Evolutionary conservation across 2,888 invertebrate species (phyloP).

Genomic region (Sarcophaga rosellei): DNA sequence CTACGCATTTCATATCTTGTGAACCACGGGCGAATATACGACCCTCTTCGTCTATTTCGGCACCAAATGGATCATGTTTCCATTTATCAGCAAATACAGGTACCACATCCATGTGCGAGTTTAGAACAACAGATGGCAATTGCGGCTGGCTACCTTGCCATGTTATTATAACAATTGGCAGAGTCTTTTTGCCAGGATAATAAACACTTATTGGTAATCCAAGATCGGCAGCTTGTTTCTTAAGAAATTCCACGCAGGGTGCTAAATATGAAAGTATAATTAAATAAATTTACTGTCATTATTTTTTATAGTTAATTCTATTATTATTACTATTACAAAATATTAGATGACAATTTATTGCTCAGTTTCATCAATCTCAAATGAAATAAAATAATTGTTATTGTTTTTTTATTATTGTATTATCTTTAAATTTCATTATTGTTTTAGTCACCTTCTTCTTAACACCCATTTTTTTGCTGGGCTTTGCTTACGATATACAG

Average conservation of each 20-base stretch:
- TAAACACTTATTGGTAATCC: slow-evolving; percentile 85
- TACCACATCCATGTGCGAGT: slow-evolving; percentile 98
- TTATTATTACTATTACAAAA: too few species aligned
- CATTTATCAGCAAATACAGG: slow-evolving; percentile 93
- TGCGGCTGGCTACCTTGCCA: slow-evolving; percentile 88
- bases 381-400: not conserved
- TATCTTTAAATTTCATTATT: not conserved
- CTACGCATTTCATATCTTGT: slow-evolving; percentile 93
- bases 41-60: slow-evolving; percentile 91
- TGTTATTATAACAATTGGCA: slow-evolving; percentile 91
- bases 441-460: too few species aligned
- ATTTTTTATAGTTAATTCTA: not conserved
- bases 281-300: not conserved
- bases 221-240: slow-evolving; percentile 86
- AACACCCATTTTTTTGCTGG: too few species aligned
- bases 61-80: slow-evolving; percentile 94
- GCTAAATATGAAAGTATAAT: slow-evolving; percentile 44
- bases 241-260: slow-evolving; percentile 87
- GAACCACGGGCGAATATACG: slow-evolving; percentile 89
- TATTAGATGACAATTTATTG: too few species aligned
- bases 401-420: not conserved
- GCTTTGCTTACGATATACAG: too few species aligned
- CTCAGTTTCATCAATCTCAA: too few species aligned
- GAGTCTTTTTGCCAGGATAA: slow-evolving; percentile 83
- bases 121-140: slow-evolving; percentile 89